Evolutionary conservation across 1,140 invertebrate genomes (phyloP).

Genomic region (Macrocentrus cingulum): DNA sequence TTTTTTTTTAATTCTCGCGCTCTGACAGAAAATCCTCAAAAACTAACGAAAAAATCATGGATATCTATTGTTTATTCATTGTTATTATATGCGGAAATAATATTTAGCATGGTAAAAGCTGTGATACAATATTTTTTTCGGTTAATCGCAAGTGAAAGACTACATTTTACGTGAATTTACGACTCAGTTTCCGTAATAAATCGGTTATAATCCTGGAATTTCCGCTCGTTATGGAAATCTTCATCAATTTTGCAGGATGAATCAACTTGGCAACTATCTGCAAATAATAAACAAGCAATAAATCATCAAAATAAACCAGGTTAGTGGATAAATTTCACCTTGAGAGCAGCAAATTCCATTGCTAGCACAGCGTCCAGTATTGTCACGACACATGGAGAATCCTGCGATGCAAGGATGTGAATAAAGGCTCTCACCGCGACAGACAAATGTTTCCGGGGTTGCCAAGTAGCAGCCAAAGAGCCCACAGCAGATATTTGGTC

Average conservation of each 20-base stretch:
- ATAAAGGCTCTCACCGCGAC: constrained; percentile 52
- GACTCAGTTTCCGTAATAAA: constrained; percentile 35
- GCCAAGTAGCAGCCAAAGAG: constrained; percentile 59
- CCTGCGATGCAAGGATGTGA: constrained; percentile 57
- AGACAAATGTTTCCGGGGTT: constrained; percentile 56
- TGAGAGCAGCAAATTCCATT: constrained; percentile 61
- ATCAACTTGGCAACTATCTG: constrained; percentile 55
- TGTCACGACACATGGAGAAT: constrained; percentile 56
- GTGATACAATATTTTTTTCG: too few species aligned
- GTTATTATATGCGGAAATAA: background rate
- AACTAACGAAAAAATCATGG: background rate
- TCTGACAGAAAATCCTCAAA: too few species aligned
- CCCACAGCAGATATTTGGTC: constrained; percentile 60
- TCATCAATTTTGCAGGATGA: constrained; percentile 44
- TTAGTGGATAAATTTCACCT: constrained; percentile 44
- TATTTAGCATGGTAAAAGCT: too few species aligned
- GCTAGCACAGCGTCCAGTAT: constrained; percentile 58
- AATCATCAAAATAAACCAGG: background rate
- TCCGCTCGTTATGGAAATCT: constrained; percentile 35
- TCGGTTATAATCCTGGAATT: constrained; percentile 38
- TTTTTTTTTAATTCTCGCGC: background rate
- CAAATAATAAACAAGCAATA: constrained; percentile 26
- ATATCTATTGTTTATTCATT: background rate
- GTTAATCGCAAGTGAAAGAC: too few species aligned
- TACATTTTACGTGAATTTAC: constrained; percentile 8